Evolutionary conservation across 1,140 invertebrate species (phyloP), one percentile per base, ranked within the genome.

Genomic region (Drosophila kurseongensis): DNA sequence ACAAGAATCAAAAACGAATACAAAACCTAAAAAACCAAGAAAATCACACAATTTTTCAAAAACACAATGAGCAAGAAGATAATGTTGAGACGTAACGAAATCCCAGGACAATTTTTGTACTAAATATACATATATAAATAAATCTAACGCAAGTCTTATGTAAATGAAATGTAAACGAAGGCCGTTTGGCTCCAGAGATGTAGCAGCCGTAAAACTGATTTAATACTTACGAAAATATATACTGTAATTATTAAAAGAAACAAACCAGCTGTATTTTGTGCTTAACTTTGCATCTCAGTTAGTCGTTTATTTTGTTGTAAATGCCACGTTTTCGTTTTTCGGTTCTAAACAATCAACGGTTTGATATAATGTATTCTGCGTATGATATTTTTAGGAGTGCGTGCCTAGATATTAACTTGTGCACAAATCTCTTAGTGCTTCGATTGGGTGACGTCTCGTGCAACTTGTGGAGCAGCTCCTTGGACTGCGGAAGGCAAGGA

Each of bases 181-280:
- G 79, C 79, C 74, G 54, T 55, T 60, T 58, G 54, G 78, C 55
- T 60, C 54, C 45, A 76, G 51, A 29, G 76, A 67, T 74, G 36
- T 52, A 75, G 60, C 65, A 78, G 72, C 58, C 58, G 55, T 58
- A 58, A 54, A 85, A 78, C 69, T 75, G 78, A 85, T 85, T 74
- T 86, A 86, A 77, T 80, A 86, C 82, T 86, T 86, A 86, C 71
- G 75, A 86, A 75, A 73, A 79, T 79, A 79, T 79, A 79, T 79
- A 80, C 66, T 88, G 84, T 88, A 88, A 88, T 88, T 86, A 86
- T 89, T 79, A 77, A 88, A 88, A 72, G 60, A 50, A 72, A 76
- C 48, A 61, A 59, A 51, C 56, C 62, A 51, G 50, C 56, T 63
- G 42, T 27, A n/a, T 75, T 75, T 66, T 79, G 80, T 83, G 80